Conservation (phyloP, 1,140 invertebrate genomes). For the Zophobas atratus region DNA sequence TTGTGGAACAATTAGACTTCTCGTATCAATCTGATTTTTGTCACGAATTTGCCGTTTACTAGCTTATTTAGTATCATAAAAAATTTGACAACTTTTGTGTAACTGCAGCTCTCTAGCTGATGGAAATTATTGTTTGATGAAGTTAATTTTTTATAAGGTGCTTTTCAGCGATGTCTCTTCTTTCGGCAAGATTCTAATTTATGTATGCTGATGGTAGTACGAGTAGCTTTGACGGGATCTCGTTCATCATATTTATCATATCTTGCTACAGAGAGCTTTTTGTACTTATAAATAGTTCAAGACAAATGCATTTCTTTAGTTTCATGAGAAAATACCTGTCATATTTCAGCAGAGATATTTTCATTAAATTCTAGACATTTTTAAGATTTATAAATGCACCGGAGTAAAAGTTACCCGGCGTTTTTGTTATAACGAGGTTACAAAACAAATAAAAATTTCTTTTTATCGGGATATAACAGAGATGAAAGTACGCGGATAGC, state of each 20-base stretch:
- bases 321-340: conserved; percentile 20
- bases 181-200: not conserved
- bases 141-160: no score
- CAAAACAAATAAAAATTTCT: conserved; percentile 1
- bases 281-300: conserved; percentile 13
- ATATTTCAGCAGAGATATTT: conserved; percentile 12
- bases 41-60: no score
- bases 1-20: no score
- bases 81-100: no score
- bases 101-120: no score
- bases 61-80: no score
- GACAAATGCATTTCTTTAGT: conserved; percentile 25
- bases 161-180: not conserved
- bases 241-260: conserved; percentile 7
- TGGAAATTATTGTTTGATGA: no score
- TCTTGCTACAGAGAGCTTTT: conserved; percentile 11
- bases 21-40: no score
- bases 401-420: not conserved
- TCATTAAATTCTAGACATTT: conserved; percentile 18
- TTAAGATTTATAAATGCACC: conserved; percentile 10
- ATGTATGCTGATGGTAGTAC: not conserved
- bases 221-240: not conserved
- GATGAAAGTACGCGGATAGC: no score
- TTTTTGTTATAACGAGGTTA: not conserved
- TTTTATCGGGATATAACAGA: not conserved